phyloP scores from a whole-genome alignment of 2,888 invertebrate species.

The Drosophila demipolita region DNA sequence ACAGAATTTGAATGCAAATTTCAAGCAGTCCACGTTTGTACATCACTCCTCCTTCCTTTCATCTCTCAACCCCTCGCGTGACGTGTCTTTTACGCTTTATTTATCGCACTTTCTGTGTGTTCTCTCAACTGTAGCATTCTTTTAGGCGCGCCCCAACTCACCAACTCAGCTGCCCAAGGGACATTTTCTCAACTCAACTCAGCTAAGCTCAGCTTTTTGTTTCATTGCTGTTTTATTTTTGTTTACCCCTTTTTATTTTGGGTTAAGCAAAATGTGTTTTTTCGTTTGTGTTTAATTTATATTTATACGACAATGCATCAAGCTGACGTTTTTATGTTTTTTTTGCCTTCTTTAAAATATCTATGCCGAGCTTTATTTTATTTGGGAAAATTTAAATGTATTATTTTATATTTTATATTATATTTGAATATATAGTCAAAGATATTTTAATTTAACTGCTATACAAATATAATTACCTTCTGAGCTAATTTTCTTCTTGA shows the following conservation, averaged over 20 bases:
- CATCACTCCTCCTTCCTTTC: not conserved
- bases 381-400: too few species aligned
- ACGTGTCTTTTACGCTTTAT: constrained; percentile 45
- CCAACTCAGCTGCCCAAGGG: constrained; percentile 44
- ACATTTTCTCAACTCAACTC: constrained; percentile 21
- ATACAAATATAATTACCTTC: not conserved
- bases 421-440: not conserved
- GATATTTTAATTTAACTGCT: not conserved
- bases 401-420: too few species aligned
- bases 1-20: constrained; percentile 52
- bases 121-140: constrained; percentile 45
- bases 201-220: constrained; percentile 20
- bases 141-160: constrained; percentile 28
- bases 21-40: not conserved
- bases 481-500: not conserved
- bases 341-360: not conserved
- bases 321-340: constrained; percentile 6
- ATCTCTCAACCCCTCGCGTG: not conserved
- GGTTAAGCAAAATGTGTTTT: constrained; percentile 23
- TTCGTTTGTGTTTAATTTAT: constrained; percentile 28
- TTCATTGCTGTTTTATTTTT: constrained; percentile 17
- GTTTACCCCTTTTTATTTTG: constrained; percentile 28
- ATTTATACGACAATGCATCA: constrained; percentile 58
- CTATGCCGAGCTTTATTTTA: constrained; percentile 4
- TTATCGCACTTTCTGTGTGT: constrained; percentile 54